Evolutionary conservation across 1,140 invertebrate species (phyloP), one percentile per base, ranked within the genome.

Genomic region (Prorops nasuta): DNA sequence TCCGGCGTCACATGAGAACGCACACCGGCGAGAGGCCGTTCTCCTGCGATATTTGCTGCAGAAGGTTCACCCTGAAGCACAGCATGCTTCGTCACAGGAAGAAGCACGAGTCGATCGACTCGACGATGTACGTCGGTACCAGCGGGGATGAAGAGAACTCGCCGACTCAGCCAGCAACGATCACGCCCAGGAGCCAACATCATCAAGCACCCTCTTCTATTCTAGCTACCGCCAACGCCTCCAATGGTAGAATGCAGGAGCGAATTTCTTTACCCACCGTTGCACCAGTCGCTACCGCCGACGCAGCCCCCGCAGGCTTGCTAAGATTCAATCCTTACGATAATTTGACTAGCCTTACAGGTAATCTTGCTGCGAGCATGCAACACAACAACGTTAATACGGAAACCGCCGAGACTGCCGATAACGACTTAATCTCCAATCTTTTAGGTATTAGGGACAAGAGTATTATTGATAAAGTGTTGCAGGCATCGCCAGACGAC

Each of bases 1-100:
- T 97, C 0, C 81, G 92, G 0, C 84, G 92, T 7, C 94, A 97
- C 72, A 94, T 96, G 90, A 77, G 92, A 31, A 92, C 90, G 0
- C 90, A 94, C 64, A 92, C 90, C 0, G 90, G 90, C 0, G 91
- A 92, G 64, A 72, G 90, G 1, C 82, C 82, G 0, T 92, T 90
- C 66, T 83, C 87, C 32, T 92, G 90, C 57, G 87, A 91, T 61
- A 84, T 91, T 9, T 95, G 92, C 65, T 74, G 84, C 9, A 77
- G 91, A 3, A 81, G 88, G 43, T 95, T 95, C 76, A 95, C 92
- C 0, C 77, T 95, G n/a, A 94, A 95, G 63, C 92, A 95, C 77
- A 92, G 89, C 68, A 94, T 95, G 92, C 81, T 95, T 42, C 82
- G 92, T 2, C 92, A 95, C 68, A 81, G 91, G 36, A 93, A 93